Percentiles rank a stretch among this genome's conserved stretches.
Conservation (phyloP, 2,888 invertebrate species). For the Spilosoma lubricipeda region DNA sequence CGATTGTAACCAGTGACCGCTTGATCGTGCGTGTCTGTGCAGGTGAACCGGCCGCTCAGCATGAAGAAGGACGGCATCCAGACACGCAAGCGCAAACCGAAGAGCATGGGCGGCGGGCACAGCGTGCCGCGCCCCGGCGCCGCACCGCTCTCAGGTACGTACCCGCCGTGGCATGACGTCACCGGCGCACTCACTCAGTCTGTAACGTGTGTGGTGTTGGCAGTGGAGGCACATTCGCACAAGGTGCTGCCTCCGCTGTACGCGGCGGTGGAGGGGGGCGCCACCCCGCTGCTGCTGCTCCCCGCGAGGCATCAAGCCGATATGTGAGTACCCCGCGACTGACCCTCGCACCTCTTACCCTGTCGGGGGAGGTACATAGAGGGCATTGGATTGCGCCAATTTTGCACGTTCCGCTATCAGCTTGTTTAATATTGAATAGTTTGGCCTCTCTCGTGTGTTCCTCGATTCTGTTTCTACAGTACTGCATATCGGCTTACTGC, state of each 20-base stretch:
- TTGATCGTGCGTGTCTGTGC: constrained; percentile 55
- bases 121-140: constrained; percentile 65
- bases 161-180: background rate
- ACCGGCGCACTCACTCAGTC: constrained; percentile 23
- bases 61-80: constrained; percentile 99
- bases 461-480: constrained; percentile 23
- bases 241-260: constrained; percentile 82
- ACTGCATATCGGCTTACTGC: constrained; percentile 52
- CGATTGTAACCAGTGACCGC: constrained; percentile 3
- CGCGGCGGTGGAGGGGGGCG: constrained; percentile 74
- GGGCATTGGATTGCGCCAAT: background rate
- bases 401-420: constrained; percentile 33
- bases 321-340: constrained; percentile 68
- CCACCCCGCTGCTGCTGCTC: constrained; percentile 66
- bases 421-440: constrained; percentile 12
- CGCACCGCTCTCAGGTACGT: constrained; percentile 67
- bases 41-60: constrained; percentile 97
- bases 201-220: constrained; percentile 66
- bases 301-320: constrained; percentile 63
- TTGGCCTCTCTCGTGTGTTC: constrained; percentile 9
- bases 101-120: constrained; percentile 85
- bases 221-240: constrained; percentile 79
- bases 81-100: constrained; percentile 97
- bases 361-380: background rate
- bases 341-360: background rate